Base-by-base conservation (phyloP, 2,888 invertebrate genomes). In the Latheticus oryzae region DNA sequence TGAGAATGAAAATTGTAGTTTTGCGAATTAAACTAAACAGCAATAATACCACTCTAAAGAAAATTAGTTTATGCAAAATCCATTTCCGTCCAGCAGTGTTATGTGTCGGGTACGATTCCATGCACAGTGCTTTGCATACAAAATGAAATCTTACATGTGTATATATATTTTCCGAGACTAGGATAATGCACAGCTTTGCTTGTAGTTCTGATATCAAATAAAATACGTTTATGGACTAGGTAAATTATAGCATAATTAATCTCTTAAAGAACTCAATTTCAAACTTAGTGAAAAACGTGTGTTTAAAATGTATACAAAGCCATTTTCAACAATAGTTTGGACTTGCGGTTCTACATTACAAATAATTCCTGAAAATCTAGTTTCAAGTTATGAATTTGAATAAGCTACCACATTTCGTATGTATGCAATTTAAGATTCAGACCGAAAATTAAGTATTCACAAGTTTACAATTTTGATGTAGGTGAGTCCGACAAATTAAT, bases 21-120 rank as follows among this genome's bases (percentile, higher is more conserved):
- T 16, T 42, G 30, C 15, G 9, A 33, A 48, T 48, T 48, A 24
- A 35, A 19, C 17, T 21, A 50, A 50, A 50, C 9, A 30, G 50
- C 38, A 38, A 52, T 52, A 52, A 40, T 42, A 42, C 33, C 23
- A 11, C 17, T 5, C 32, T 28, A 52, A 56, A 56, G 48, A 56
- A 56, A 50, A 50, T 56, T 56, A 48, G 56, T 50, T 48, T 56
- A 56, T 56, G 56, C 48, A 56, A 56, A 56, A 48, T 56, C 50
- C 42, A 50, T 56, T 48, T 33, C 28, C 38, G 56, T 50, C 56
- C 56, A 24, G 40, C 50, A 42, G 28, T 50, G 40, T 15, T 55
- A 32, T 40, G 28, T 50, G 50, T 32, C 40, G 21, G 33, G 42
- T 45, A 55, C 56, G 50, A 42, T 42, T 56, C 42, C 24, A 48